Evolutionary conservation across 2,888 invertebrate genomes (phyloP).

Genomic region (Pimpla rufipes): DNA sequence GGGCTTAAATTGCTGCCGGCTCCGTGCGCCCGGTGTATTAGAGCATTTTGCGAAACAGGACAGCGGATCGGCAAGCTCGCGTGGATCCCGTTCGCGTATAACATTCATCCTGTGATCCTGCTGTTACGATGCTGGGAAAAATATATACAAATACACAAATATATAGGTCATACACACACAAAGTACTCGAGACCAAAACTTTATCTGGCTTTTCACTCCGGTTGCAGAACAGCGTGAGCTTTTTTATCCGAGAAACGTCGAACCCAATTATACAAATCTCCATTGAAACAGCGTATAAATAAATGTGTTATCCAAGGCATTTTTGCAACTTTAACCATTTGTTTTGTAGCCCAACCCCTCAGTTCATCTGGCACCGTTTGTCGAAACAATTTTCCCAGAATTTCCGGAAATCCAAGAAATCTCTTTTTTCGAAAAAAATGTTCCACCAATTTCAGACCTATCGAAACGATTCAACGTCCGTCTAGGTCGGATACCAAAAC

Average conservation of each 20-base stretch:
- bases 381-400: too few species aligned
- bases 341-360: too few species aligned
- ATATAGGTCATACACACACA: conserved; percentile 24
- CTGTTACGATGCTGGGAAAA: conserved; percentile 37
- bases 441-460: too few species aligned
- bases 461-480: too few species aligned
- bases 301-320: too few species aligned
- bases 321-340: too few species aligned
- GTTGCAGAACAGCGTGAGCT: conserved; percentile 12
- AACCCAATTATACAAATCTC: conserved; percentile 38
- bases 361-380: too few species aligned
- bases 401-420: too few species aligned
- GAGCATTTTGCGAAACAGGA: conserved; percentile 61
- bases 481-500: too few species aligned
- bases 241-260: conserved; percentile 26
- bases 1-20: conserved; percentile 48
- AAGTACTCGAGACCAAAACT: conserved; percentile 23
- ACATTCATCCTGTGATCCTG: conserved; percentile 62
- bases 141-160: conserved; percentile 33
- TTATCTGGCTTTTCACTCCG: conserved; percentile 48
- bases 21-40: conserved; percentile 16
- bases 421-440: too few species aligned
- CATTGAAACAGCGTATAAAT: conserved; percentile 17
- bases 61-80: conserved; percentile 46
- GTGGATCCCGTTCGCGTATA: conserved; percentile 57